Evolutionary conservation across 2,888 invertebrate genomes (phyloP), one percentile per base, ranked within the genome.

Genomic region (Philopedon plagiatum): DNA sequence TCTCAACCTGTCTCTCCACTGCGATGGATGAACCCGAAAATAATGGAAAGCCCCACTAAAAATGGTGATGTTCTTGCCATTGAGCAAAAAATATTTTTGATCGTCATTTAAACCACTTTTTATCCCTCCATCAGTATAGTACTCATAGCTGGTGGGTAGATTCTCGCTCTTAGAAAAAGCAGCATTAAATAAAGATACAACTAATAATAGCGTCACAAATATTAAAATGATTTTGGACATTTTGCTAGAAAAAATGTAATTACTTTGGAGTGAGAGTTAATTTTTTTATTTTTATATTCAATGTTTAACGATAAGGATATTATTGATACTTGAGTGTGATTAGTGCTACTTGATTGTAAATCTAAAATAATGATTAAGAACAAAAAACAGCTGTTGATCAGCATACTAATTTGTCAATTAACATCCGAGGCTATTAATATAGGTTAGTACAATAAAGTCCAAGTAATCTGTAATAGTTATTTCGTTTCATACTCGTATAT

Each of bases 1-100:
- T 60, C 89, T 86, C 71, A 97, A 85, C 65, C 94, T 89, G 73
- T 94, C 92, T 57, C 91, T 87, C 97, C 96, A 97, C 80, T 92
- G 92, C 11, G 87, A 88, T 29, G 90, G 90, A 2, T 94, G 94
- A 0, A 94, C 88, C 2, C 96, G 90, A 83, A 95, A 97, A 85
- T 97, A 97, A 83, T 97, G 96, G 80, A 97, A 88, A 23, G 93
- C 76, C 11, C 90, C 91, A 71, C 86, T 85, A 70, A 85, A 84
- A 15, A 88, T 80, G 4, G 84, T 83, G 15, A 87, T 82, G 58
- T 83, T 83, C 73, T 82, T 83, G 34, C 84, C 83, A 78, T 88
- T 88, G 9, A 88, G 80, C 7, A 82, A 81, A 76, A 86, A 86
- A 60, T 82, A 79, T 5, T 81, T 77, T 37, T 82, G 78, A 13